Base-by-base conservation (phyloP, 1,140 invertebrate species). In the Bilobella aurantiaca region DNA sequence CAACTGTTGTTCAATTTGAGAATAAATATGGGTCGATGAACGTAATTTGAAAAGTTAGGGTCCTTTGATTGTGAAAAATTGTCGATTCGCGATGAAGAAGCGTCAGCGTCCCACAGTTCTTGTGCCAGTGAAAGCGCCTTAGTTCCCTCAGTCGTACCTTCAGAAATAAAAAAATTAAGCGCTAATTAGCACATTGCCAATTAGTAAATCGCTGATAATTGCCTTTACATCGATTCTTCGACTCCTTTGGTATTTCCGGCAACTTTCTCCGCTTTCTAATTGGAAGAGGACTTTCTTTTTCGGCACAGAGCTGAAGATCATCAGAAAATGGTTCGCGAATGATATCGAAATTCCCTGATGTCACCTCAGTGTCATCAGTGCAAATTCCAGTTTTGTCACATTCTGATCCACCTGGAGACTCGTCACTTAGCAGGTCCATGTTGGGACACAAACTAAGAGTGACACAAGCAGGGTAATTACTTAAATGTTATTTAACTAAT, bases 171-270 rank as follows among this genome's bases (percentile, higher is more conserved):
- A 29, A 57, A 25, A 5, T 42, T 49, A 42, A 27, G 47, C 46
- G 25, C 65, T 64, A 59, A 16, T n/a, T n/a, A n/a, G n/a, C n/a
- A n/a, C n/a, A n/a, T n/a, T n/a, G n/a, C 58, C 8, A 42, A 42
- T 42, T 18, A 8, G 34, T 42, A 12, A 42, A 42, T 14, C 23
- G 21, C 49, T 23, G 23, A 30, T 29, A 59, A 34, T 14, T 59
- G 5, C 18, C 58, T 83, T 85, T 80, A 90, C 88, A 84, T 84
- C 89, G 89, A 78, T 87, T 88, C 71, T 63, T 14, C 46, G 65
- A 53, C 58, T 86, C 87, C 77, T 90, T 91, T 3, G 89, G 90
- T 72, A 91, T 90, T 80, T 92, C 89, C 14, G 90, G 90, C 28
- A 91, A 77, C 78, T 89, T 89, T 76, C 90, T 80, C 69, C 90